These are phyloP conservation scores for Drosophila limbata DNA, from an alignment of 2,888 invertebrate genomes.

Conservation along the genomic window DNA sequence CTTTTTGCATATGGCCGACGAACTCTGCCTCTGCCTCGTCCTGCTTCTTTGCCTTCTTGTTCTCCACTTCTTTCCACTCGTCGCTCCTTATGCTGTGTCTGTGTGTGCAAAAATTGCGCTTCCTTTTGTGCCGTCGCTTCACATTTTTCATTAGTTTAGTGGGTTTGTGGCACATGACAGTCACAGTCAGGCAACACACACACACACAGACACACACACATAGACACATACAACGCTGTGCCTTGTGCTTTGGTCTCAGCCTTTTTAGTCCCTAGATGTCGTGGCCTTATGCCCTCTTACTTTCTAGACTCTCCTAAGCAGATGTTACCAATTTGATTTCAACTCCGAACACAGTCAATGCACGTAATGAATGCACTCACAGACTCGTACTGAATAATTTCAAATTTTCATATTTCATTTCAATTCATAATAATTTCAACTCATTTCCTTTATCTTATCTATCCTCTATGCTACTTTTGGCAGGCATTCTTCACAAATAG, in stretches of 20 bases:
- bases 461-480: no score
- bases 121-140: slow-evolving; percentile 79
- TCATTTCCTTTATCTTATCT: no score
- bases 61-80: background rate
- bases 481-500: no score
- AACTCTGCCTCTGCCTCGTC: slow-evolving; percentile 42
- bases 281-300: slow-evolving; percentile 60
- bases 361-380: slow-evolving; percentile 23
- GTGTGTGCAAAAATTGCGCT: slow-evolving; percentile 77
- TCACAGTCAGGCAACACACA: slow-evolving; percentile 78
- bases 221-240: slow-evolving; percentile 7
- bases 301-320: slow-evolving; percentile 43
- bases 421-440: slow-evolving; percentile 1
- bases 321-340: slow-evolving; percentile 44
- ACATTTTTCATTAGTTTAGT: slow-evolving; percentile 84
- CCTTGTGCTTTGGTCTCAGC: slow-evolving; percentile 44
- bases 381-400: slow-evolving; percentile 5
- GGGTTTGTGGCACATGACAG: slow-evolving; percentile 85
- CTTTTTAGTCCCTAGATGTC: slow-evolving; percentile 48
- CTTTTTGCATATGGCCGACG: slow-evolving; percentile 61
- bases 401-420: background rate
- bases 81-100: slow-evolving; percentile 29
- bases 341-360: slow-evolving; percentile 22
- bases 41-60: background rate
- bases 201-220: slow-evolving; percentile 39